Base-by-base conservation (phyloP, 2,797 vertebrate genomes). In the Lepilemur septentrionalis region DNA sequence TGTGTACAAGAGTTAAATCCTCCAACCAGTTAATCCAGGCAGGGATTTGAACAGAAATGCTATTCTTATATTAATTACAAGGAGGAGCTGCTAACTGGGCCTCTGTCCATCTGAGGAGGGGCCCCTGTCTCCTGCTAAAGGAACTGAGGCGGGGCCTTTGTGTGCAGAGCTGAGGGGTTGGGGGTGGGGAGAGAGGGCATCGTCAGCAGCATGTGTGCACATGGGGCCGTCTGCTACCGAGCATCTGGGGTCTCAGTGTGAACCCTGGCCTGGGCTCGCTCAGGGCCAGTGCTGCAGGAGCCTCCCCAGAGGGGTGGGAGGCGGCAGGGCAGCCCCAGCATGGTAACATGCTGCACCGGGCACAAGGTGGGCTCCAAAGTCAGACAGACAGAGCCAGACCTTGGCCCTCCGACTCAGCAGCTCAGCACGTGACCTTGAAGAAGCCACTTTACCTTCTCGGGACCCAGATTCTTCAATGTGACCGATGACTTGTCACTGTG, bases 11-110 rank as follows among this genome's bases (percentile, higher is more conserved):
- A 96, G 95, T 97, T 97, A 97, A 98, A 75, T 35, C 94, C 97
- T 95, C 95, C 70, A 98, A 96, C 92, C 97, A 94, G 96, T 93
- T 98, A 98, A 98, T 97, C 97, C 97, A 97, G 91, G 84, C 91
- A 96, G 98, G 90, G 95, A 97, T 97, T 97, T 97, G 95, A 89
- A 95, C 95, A 96, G 92, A 97, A 94, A 63, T 87, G 97, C 97
- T 97, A 92, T 94, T 94, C 96, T 96, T 96, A 81, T 80, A 91
- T 97, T 98, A 97, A 97, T 93, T 97, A 95, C 90, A 87, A 92
- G 94, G 93, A 78, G 46, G 65, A 38, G 43, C 84, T 89, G 96
- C 96, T 93, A 93, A 96, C 69, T 1, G 0, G 81, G 52, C 61
- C 65, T 88, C 86, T 38, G 80, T 82, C 78, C 13, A 35, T 41